These are phyloP conservation scores for Dynastes grantii DNA, from an alignment of 2,888 invertebrate genomes.

Conservation along the genomic window DNA sequence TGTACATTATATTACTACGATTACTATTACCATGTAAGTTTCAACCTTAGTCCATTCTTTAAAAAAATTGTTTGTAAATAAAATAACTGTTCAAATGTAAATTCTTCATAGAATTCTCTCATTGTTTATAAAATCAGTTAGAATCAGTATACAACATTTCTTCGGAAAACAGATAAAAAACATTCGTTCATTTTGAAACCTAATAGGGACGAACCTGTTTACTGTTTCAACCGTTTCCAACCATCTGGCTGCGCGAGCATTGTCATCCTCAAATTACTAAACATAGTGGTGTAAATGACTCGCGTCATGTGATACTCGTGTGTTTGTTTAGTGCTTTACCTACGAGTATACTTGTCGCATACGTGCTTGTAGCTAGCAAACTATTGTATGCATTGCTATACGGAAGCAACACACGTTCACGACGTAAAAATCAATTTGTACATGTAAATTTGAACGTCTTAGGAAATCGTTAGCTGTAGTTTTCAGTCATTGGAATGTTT, in stretches of 20 bases:
- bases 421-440: neutral
- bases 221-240: slow-evolving; percentile 11
- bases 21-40: too few relatives aligned
- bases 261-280: slow-evolving; percentile 31
- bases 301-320: slow-evolving; percentile 37
- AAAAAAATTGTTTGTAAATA: too few relatives aligned
- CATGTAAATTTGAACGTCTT: neutral
- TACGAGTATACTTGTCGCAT: neutral
- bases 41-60: too few relatives aligned
- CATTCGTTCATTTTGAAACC: too few relatives aligned
- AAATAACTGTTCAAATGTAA: too few relatives aligned
- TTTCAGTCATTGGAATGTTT: too few relatives aligned
- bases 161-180: too few relatives aligned
- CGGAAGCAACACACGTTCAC: neutral
- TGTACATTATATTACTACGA: too few relatives aligned
- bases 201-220: slow-evolving; percentile 18
- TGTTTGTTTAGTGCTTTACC: slow-evolving; percentile 18
- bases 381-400: neutral
- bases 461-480: neutral
- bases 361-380: neutral
- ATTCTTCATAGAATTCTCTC: too few relatives aligned
- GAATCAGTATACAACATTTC: too few relatives aligned
- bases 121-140: too few relatives aligned
- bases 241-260: neutral
- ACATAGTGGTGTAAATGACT: slow-evolving; percentile 17